Evolutionary conservation across 2,888 invertebrate species (phyloP), one percentile per base, ranked within the genome.

Genomic region (Sisyra nigra): DNA sequence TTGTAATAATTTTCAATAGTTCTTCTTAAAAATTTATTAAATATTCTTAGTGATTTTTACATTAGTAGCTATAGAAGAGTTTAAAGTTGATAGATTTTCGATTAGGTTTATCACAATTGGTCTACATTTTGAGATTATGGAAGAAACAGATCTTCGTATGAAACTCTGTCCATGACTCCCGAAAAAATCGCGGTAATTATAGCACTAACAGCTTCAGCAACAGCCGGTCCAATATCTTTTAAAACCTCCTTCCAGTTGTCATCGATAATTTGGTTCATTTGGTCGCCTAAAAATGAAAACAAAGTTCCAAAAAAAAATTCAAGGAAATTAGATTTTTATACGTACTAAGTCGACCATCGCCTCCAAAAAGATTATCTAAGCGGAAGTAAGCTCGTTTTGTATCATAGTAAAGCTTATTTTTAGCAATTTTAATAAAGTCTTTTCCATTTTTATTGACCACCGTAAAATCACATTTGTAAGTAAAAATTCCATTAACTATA

Each of bases 191-290:
- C 30, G 11, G 48, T 46, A 13, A 52, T 49, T 34, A 53, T 51
- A 17, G 48, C 44, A 24, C 47, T 44, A 7, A 60, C 50, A n/a
- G 59, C 52, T 30, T 61, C 52, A 2, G 53, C 51, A 5, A 60
- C 48, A 1, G 60, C 56, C n/a, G 59, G 58, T 3, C 54, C 55
- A 14, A 63, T 46, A 33, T 61, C 62, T 19, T 54, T 55, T 30
- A 60, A 48, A 2, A 65, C 55, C 40, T 61, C 61, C 44, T 49
- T 47, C 56, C 61, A 62, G 47, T 63, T 63, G 31, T 65, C 64
- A 48, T 65, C 61, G 37, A 66, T 49, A 41, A 66, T 57, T 41
- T 52, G 49, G 44, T 63, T 64, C 57, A 62, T 62, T 46, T 59
- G 55, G 6, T 55, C 55, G 32, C 62, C 65, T 63, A 38, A 47